Evolutionary conservation across 2,888 invertebrate genomes (phyloP), one percentile per base, ranked within the genome.

Genomic region (Calliopum simillimum): DNA sequence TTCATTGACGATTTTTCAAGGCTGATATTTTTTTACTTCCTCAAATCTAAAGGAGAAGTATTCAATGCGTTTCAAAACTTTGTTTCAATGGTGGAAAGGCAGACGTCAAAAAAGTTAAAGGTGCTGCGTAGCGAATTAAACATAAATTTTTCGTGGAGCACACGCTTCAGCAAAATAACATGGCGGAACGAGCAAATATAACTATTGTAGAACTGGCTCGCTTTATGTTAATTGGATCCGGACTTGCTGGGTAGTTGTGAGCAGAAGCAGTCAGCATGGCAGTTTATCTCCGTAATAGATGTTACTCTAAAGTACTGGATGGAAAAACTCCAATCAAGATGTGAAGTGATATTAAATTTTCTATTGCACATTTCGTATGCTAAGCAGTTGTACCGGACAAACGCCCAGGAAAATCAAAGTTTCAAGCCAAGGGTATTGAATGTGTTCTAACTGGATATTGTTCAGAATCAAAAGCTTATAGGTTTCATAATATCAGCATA

Each of bases 161-260:
- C 21, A 73, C 74, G 2, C 75, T 71, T 2, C 73, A 75, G 33
- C 72, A 75, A 70, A 76, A 75, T 12, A 73, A 73, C n/a, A 70
- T 75, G 3, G 72, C 73, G 0, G 74, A 73, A 59, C 69, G 75
- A 2, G 71, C 63, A 8, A 76, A 76, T 44, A n/a, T 69, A 14
- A 73, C 75, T 0, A 23, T 75, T 0, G 62, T 80, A 6, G 79
- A 81, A 14, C 74, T 74, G 65, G 77, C 79, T 2, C 69, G 80
- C 14, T 75, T 77, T 16, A 75, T 83, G 75, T 41, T 82, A 33
- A 59, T 73, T 0, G 70, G 74, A 33, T 69, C 75, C 8, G 73
- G 70, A 5, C 51, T 81, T 2, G 75, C 16, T 75, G 79, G 68
- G 49, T 49, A 71, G 6, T 56, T 77, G 13, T 79, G 77, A 63